Conservation (phyloP, 2,797 vertebrate species). For the Pelochelys cantorii region DNA sequence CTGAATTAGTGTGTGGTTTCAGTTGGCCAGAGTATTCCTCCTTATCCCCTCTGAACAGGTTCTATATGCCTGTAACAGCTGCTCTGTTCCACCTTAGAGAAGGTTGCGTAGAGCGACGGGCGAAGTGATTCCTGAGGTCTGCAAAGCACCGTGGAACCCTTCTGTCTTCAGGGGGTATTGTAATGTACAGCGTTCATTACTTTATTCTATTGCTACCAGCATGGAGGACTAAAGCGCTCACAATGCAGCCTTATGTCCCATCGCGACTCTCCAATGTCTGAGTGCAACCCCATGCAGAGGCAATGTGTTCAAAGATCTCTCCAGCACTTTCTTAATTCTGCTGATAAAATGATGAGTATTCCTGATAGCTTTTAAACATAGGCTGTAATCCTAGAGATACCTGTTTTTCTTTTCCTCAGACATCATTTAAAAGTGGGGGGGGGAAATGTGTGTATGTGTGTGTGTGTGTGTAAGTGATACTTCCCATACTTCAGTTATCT, state of each 20-base stretch:
- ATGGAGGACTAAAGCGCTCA: constrained; percentile 2
- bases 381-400: background rate
- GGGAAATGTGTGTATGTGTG: background rate
- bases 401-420: background rate
- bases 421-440: background rate
- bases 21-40: background rate
- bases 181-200: constrained; percentile 22
- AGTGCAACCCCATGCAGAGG: background rate
- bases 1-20: background rate
- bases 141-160: background rate
- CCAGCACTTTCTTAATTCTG: background rate
- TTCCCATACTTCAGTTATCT: background rate
- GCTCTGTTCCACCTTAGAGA: background rate
- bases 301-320: background rate
- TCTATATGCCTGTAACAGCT: background rate
- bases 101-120: background rate
- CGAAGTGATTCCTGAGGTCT: background rate
- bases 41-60: background rate
- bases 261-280: background rate
- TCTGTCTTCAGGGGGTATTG: constrained; percentile 26
- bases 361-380: background rate
- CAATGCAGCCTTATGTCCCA: constrained; percentile 14
- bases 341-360: background rate
- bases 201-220: background rate
- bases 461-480: background rate